These are phyloP conservation scores for Rhynchomys soricoides DNA, from an alignment of 2,113 vertebrate genomes.

Conservation along the genomic window DNA sequence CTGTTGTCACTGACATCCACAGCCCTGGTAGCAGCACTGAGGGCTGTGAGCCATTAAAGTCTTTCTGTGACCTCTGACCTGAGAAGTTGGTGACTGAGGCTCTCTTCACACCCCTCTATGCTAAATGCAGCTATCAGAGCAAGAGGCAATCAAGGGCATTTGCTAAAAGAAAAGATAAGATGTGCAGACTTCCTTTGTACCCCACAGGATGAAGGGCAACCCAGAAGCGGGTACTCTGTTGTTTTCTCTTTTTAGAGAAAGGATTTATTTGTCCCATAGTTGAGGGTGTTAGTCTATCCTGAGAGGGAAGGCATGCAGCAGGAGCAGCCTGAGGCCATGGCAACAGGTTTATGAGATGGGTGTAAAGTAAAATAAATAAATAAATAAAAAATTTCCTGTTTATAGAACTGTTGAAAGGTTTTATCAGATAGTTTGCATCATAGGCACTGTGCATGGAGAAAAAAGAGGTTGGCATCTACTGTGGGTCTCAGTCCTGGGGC, in stretches of 20 bases:
- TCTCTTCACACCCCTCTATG: background rate
- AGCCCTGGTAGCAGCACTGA: background rate
- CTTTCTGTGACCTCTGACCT: background rate
- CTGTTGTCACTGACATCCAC: background rate
- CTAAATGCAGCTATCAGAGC: background rate
- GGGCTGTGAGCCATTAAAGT: background rate
- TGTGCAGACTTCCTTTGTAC: background rate
- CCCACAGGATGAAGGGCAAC: fast-evolving
- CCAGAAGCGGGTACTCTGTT: too few species aligned
- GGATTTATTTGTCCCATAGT: background rate
- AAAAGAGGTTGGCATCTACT: background rate
- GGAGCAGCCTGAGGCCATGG: background rate
- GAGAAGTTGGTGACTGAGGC: too few species aligned
- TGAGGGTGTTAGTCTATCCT: background rate
- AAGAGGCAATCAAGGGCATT: background rate
- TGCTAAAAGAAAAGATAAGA: background rate
- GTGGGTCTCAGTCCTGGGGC: background rate
- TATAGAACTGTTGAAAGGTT: background rate
- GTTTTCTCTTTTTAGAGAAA: background rate
- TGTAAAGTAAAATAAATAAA: background rate
- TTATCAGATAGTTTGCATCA: background rate
- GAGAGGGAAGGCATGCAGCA: background rate
- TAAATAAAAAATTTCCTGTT: background rate
- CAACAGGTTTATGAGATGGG: too few species aligned
- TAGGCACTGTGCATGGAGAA: too few species aligned